Conservation (phyloP, 2,888 invertebrate genomes). For the Andricus curvator region DNA sequence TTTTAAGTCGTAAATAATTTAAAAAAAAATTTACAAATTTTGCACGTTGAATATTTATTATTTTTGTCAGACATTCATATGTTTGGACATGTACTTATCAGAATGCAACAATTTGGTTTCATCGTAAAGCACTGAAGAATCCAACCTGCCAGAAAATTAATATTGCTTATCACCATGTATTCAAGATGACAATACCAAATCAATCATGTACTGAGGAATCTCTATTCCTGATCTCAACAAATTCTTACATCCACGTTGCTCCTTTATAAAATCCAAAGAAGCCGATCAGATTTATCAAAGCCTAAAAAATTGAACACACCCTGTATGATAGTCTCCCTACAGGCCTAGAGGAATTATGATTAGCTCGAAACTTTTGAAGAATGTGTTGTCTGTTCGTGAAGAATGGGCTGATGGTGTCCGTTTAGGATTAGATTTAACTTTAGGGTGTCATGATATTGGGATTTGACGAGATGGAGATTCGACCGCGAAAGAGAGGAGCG, state of each 20-base stretch:
- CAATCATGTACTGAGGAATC: not conserved
- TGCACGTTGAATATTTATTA: too few relatives aligned
- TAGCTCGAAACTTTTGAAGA: conserved; percentile 34
- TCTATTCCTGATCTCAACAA: not conserved
- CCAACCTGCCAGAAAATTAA: too few relatives aligned
- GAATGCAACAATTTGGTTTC: too few relatives aligned
- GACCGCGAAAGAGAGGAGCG: not conserved
- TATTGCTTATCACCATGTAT: not conserved
- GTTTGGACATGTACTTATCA: too few relatives aligned
- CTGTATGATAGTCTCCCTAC: conserved; percentile 8
- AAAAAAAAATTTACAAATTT: too few relatives aligned
- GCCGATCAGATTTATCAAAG: conserved; percentile 13
- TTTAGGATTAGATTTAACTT: conserved; percentile 29
- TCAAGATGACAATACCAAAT: not conserved
- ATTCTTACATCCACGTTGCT: not conserved
- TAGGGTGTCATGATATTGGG: conserved; percentile 37
- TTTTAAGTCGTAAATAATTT: too few relatives aligned
- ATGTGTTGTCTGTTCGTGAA: conserved; percentile 16
- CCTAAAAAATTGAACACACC: conserved; percentile 8
- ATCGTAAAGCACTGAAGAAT: too few relatives aligned
- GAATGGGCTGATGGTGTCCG: conserved; percentile 29
- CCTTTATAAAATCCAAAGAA: not conserved
- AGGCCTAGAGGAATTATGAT: conserved; percentile 34
- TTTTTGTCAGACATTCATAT: too few relatives aligned
- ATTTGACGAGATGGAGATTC: conserved; percentile 39